These are phyloP conservation scores for Dastarcus helophoroides DNA, from an alignment of 2,888 invertebrate species.

Conservation along the genomic window DNA sequence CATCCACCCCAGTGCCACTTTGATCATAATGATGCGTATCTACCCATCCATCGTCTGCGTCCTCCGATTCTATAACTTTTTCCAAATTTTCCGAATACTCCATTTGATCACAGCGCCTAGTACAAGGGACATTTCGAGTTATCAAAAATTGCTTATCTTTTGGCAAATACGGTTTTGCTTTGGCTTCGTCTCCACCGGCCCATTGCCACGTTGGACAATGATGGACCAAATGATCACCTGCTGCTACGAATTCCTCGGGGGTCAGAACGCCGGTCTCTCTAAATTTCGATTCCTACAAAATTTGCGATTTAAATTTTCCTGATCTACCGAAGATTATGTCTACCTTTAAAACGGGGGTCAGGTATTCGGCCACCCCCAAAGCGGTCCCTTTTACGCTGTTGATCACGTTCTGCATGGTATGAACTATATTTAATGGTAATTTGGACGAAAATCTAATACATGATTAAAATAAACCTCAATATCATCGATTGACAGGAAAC, in stretches of 20 bases:
- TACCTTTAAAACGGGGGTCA: slow-evolving; percentile 94
- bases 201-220: slow-evolving; percentile 99
- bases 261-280: slow-evolving; percentile 95
- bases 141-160: slow-evolving; percentile 93
- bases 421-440: too few relatives aligned
- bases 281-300: slow-evolving; percentile 82
- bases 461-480: too few relatives aligned
- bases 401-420: slow-evolving; percentile 96
- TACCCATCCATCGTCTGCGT: slow-evolving; percentile 91
- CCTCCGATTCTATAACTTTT: slow-evolving; percentile 78
- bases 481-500: too few relatives aligned
- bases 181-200: slow-evolving; percentile 86
- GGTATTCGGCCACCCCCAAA: slow-evolving; percentile 87
- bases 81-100: slow-evolving; percentile 87
- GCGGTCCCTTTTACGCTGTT: slow-evolving; percentile 94
- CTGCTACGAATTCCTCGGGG: slow-evolving; percentile 98
- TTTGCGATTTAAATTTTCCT: neutral
- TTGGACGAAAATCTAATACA: too few relatives aligned
- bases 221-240: slow-evolving; percentile 96
- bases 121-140: slow-evolving; percentile 94
- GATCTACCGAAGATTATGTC: slow-evolving; percentile 10
- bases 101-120: slow-evolving; percentile 91
- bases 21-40: slow-evolving; percentile 86
- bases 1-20: slow-evolving; percentile 53
- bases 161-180: slow-evolving; percentile 81